Percentiles rank a stretch among this genome's conserved stretches.
Evolutionary conservation across 2,113 vertebrate genomes (phyloP).

Genomic region (Sylvilagus bachmani): DNA sequence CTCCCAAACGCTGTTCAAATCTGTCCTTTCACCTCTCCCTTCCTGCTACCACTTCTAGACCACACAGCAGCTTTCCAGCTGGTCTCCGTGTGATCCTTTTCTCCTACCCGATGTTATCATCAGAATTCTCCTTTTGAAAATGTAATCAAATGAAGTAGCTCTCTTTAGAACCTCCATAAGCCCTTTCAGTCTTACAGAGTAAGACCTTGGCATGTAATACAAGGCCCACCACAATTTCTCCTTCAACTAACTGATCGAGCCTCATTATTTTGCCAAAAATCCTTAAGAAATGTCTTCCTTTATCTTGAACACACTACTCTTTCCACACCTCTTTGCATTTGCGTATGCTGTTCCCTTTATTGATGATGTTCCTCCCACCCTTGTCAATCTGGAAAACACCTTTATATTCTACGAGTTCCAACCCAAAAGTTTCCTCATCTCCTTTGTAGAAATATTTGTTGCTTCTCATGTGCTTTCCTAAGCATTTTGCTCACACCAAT

Average conservation of each 20-base stretch:
- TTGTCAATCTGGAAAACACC: background rate
- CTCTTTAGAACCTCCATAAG: conserved; percentile 3
- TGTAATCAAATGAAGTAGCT: background rate
- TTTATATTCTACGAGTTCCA: conserved; percentile 16
- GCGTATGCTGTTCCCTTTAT: background rate
- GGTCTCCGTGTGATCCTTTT: background rate
- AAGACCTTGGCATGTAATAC: background rate
- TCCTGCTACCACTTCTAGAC: background rate
- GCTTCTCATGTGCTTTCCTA: background rate
- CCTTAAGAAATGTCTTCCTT: background rate
- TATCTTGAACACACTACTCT: background rate
- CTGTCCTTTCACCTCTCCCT: background rate
- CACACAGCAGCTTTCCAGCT: background rate
- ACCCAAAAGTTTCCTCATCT: background rate
- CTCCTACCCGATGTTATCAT: background rate
- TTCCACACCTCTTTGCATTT: background rate
- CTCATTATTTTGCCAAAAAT: background rate
- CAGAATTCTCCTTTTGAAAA: conserved; percentile 61
- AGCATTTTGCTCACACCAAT: background rate
- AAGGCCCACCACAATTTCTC: background rate
- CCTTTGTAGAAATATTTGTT: conserved; percentile 39
- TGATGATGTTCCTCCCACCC: background rate
- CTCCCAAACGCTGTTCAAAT: background rate
- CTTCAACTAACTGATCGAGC: background rate
- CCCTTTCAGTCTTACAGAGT: background rate